Base-by-base conservation (phyloP, 2,888 invertebrate species). In the Halocaridina rubra region DNA sequence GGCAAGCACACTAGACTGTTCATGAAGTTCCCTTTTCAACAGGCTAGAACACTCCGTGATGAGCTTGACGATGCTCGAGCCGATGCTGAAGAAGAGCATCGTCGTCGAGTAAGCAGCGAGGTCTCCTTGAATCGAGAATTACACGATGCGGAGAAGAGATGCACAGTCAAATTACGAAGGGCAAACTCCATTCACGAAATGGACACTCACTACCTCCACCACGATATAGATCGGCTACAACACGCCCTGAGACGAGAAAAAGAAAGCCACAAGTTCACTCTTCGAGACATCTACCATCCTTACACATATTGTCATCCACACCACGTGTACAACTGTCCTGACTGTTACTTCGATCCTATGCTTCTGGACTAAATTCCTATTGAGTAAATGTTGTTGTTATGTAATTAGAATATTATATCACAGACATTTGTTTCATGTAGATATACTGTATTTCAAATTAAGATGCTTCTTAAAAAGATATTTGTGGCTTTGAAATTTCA, bases 171-270 rank as follows among this genome's bases (percentile, higher is more conserved):
- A 5, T 53, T 84, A 13, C 84, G 80, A 16, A 61, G 84, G 4
- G 84, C 84, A 0, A 69, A 79, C 33, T 84, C 84, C 79, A 33
- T 84, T 2, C 84, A 84, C 57, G 84, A 84, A 57, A 61, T 84
- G 19, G 80, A 84, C 67, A 74, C 61, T 16, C 74, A 80, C 5
- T 79, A 84, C 33, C 74, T 84, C 1, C 64, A 46, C 3, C 84
- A 84, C n/a, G 84, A 84, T 30, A 32, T 84, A 0, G 78, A 64
- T 32, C 72, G 82, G n/a, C 78, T 84, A 0, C 72, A 78, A 22
- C 72, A 72, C 32, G 82, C 82, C 24, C 78, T 84, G 4, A 59
- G n/a, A 16, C 59, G 82, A 13, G 72, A 84, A 46, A 84, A 84
- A 3, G 24, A 84, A 24, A 46, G 24, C 24, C 77, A 84, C 64